Conservation (phyloP, 2,888 invertebrate genomes). For the Sinelater perroti region DNA sequence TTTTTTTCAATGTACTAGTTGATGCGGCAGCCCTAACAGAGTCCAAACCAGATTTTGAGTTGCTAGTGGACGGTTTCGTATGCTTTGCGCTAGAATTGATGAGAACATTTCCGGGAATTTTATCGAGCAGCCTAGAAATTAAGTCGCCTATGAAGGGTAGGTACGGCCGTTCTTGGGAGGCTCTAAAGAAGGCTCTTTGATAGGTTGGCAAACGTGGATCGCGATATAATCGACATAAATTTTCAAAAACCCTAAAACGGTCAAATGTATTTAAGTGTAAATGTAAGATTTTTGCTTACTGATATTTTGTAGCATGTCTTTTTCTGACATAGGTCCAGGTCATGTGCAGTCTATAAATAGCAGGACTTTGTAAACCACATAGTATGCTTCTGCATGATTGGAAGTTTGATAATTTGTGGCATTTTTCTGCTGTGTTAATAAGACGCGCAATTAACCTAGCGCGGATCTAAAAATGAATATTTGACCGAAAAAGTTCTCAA, state of each 20-base stretch:
- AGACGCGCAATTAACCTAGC: conserved; percentile 64
- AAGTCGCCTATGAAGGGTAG: conserved; percentile 64
- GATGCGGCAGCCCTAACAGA: not conserved
- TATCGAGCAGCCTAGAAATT: conserved; percentile 58
- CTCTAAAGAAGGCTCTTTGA: conserved; percentile 58
- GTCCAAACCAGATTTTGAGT: not conserved
- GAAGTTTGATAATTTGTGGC: conserved; percentile 63
- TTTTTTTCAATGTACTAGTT: conserved; percentile 7
- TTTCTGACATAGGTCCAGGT: conserved; percentile 64
- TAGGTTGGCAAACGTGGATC: conserved; percentile 59
- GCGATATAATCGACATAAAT: conserved; percentile 61
- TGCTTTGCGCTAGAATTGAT: not conserved
- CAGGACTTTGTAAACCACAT: conserved; percentile 63
- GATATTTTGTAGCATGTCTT: conserved; percentile 64
- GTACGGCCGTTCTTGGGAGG: conserved; percentile 57
- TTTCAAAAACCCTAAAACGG: conserved; percentile 59
- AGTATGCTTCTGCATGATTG: conserved; percentile 65
- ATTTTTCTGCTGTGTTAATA: conserved; percentile 65
- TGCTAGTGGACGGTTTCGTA: not conserved
- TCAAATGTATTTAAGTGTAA: not conserved
- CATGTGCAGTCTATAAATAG: conserved; percentile 62
- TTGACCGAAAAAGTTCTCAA: not conserved
- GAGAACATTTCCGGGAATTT: conserved; percentile 45
- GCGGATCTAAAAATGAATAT: conserved; percentile 54
- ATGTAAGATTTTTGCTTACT: conserved; percentile 48